Evolutionary conservation across 2,797 vertebrate genomes (phyloP), one percentile per base, ranked within the genome.

Genomic region (Denticeps clupeoides): DNA sequence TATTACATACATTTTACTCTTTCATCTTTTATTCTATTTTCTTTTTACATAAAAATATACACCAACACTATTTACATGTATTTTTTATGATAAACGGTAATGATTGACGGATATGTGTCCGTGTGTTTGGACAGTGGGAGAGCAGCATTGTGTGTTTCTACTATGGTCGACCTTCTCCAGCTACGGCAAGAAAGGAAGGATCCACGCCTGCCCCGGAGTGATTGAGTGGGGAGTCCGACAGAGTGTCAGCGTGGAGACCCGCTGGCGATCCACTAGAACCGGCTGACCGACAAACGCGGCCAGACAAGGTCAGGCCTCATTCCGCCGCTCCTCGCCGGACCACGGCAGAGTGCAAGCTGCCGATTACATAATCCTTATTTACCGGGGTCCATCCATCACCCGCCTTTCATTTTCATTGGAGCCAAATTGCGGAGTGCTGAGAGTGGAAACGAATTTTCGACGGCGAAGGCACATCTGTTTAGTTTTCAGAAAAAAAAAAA

Each of bases 401-500:
- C 53, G 33, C 64, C 65, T 65, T 68, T 68, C 68, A 68, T 59
- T 70, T 70, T 70, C 61, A 70, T 70, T 68, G 62, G 62, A 63
- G 63, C 68, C 64, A 70, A 68, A 70, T 65, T 70, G 63, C 68
- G 58, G 51, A 68, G 63, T 64, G 63, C 63, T 62, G 52, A 62
- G 63, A 66, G 63, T 64, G 60, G 68, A 70, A 70, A 70, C 62
- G 49, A 64, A 70, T 70, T 70, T 70, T 68, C 70, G 65, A 60
- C 68, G 68, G 62, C 60, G 54, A n/a, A n/a, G 57, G 53, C 65
- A 68, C 68, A 70, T 79, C 70, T 59, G 45, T 67, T 61, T 65
- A 82, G 82, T 77, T 74, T 73, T 82, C 83, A 45, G 32, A 16
- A 40, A 13, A 41, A 12, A 7, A 27, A 12, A 15, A 7, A 42